phyloP scores from a whole-genome alignment of 64 coral and sea anemone genomes.

The Dendronephthya gigantea region DNA sequence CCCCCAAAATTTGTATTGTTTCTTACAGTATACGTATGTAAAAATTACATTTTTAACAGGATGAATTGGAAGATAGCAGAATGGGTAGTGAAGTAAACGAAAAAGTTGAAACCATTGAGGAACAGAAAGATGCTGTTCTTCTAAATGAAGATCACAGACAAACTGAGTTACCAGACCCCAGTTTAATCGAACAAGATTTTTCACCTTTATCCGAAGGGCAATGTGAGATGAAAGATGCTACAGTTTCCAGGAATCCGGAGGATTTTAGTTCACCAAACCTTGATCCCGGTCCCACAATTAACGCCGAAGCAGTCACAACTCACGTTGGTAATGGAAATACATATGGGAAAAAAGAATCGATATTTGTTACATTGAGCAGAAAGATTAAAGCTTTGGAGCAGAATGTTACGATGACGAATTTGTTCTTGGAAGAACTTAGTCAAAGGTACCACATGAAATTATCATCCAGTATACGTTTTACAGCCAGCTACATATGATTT shows the following conservation, averaged over 20 bases:
- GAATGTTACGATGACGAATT: constrained; percentile 74
- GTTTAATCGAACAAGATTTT: background rate
- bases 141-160: background rate
- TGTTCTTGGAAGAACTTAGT: constrained; percentile 89
- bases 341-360: constrained; percentile 76
- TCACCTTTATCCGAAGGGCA: background rate
- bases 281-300: background rate
- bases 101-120: background rate
- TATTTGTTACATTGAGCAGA: constrained; percentile 89
- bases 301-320: background rate
- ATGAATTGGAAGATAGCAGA: background rate
- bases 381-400: constrained; percentile 89
- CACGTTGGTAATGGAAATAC: constrained; percentile 5
- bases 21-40: too few species aligned
- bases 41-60: background rate
- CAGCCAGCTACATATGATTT: too few species aligned
- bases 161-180: background rate
- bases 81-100: background rate
- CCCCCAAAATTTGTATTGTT: too few species aligned
- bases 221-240: background rate
- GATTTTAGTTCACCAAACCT: background rate
- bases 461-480: too few species aligned
- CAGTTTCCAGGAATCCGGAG: background rate
- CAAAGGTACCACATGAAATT: constrained; percentile 57
- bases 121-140: background rate